Base-by-base conservation (phyloP, 2,888 invertebrate species). In the Chydorus sphaericus region DNA sequence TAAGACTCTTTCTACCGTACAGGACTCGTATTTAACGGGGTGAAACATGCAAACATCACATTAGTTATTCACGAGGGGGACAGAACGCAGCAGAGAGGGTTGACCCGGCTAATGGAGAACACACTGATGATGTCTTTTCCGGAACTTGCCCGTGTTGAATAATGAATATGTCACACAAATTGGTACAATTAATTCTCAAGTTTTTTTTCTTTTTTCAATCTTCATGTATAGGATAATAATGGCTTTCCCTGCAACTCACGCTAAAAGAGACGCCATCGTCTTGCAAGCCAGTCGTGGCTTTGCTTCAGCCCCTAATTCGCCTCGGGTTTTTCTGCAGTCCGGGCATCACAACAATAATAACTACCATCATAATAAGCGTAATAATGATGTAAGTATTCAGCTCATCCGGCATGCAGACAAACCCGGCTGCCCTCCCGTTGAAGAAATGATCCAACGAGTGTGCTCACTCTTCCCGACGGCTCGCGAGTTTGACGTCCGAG, bases 391-490 rank as follows among this genome's bases (percentile, higher is more conserved):
- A 10, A n/a, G 18, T 4, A 44, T 31, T 29, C 44, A 54, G 14
- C 54, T 39, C 23, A 44, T 48, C 30, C 38, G 36, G 16, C 20
- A 37, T 16, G 53, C 38, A 16, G 36, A 28, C 6, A 53, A 37
- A 26, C 14, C 23, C 6, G 36, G 37, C 23, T 20, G 37, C 33
- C 36, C 53, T 3, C 8, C 11, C 29, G 10, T 36, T n/a, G 55
- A 55, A 33, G 26, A 20, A 16, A 31, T 55, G 49, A 26, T 28
- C n/a, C 31, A 18, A 23, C 48, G 55, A 18, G 31, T 67, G 30
- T 62, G 62, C 49, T 61, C 85, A 48, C 84, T 90, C 81, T 91
- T 92, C 68, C 91, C 91, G 2, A 91, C 91, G 7, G 91, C 89
- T 54, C 81, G 84, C 59, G 90, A 91, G 65, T 84, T 84, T 28